Percentiles rank a stretch among this genome's conserved stretches.
Conservation (phyloP, 2,113 vertebrate species). For the Cichladusa arquata region DNA sequence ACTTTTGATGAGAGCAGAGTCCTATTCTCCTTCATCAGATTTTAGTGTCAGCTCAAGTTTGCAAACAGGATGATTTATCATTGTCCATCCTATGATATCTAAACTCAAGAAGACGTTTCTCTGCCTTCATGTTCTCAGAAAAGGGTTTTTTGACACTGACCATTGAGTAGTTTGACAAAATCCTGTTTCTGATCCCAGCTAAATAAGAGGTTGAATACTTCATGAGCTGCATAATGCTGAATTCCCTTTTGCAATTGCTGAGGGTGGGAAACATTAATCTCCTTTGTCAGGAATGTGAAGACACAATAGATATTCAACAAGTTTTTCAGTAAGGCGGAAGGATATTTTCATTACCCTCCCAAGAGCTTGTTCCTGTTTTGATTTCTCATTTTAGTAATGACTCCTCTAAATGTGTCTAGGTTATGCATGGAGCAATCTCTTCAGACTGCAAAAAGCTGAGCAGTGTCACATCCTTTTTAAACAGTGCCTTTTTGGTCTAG, state of each 20-base stretch:
- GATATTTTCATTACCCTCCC: conserved; percentile 23
- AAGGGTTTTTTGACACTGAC: neutral
- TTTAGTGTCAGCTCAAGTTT: neutral
- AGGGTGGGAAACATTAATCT: neutral
- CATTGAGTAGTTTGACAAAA: neutral
- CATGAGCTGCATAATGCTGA: neutral
- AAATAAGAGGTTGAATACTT: neutral
- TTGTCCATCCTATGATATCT: neutral
- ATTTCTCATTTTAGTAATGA: conserved; percentile 5
- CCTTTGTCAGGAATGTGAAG: neutral
- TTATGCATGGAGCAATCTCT: neutral
- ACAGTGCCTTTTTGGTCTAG: neutral
- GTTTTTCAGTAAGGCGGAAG: conserved; percentile 16
- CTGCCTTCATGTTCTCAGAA: neutral
- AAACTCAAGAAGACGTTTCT: neutral
- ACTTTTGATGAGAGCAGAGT: neutral
- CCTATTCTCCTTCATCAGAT: neutral
- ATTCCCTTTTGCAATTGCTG: neutral
- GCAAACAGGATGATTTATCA: neutral
- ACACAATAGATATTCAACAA: neutral
- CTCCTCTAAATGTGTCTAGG: neutral
- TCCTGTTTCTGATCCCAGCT: neutral
- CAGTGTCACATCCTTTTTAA: neutral
- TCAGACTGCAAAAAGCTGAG: neutral
- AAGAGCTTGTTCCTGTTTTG: conserved; percentile 38